phyloP scores from a whole-genome alignment of 2,888 invertebrate genomes.

The Pemphredon lugubris region DNA sequence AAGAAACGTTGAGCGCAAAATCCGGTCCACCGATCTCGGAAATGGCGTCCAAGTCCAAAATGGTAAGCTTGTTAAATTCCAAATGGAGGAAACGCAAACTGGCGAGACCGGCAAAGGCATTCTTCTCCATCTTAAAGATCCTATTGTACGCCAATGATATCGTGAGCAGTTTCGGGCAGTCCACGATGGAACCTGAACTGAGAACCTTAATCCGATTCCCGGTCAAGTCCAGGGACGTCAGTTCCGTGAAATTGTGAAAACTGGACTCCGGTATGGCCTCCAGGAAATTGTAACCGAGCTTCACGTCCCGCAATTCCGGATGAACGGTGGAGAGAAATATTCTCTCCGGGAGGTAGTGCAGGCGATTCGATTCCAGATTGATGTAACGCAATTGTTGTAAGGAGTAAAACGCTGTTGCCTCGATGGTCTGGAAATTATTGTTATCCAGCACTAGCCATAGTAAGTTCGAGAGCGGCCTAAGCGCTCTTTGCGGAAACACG shows the following conservation, averaged over 20 bases:
- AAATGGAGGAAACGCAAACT: conserved; percentile 90
- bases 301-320: conserved; percentile 88
- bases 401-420: conserved; percentile 87
- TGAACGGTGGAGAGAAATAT: conserved; percentile 88
- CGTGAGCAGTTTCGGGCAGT: conserved; percentile 90
- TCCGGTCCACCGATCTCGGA: conserved; percentile 81
- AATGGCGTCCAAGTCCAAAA: conserved; percentile 81
- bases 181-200: conserved; percentile 87
- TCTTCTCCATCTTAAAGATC: conserved; percentile 87
- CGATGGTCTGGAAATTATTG: conserved; percentile 90
- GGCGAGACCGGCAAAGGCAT: conserved; percentile 89
- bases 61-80: conserved; percentile 89
- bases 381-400: conserved; percentile 85
- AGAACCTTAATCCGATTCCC: conserved; percentile 89
- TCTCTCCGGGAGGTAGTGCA: conserved; percentile 87
- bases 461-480: conserved; percentile 88
- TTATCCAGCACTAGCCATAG: conserved; percentile 94
- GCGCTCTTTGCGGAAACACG: conserved; percentile 88
- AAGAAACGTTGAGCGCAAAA: conserved; percentile 89
- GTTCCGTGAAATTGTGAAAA: conserved; percentile 87
- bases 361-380: conserved; percentile 92
- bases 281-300: conserved; percentile 91
- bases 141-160: conserved; percentile 92
- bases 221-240: conserved; percentile 90
- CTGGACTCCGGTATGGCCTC: conserved; percentile 86